A percentile compares a stretch with the other conserved stretches of the same genome.
Conservation (phyloP, 64 coral and sea anemone species). For the Acropora yongei region DNA sequence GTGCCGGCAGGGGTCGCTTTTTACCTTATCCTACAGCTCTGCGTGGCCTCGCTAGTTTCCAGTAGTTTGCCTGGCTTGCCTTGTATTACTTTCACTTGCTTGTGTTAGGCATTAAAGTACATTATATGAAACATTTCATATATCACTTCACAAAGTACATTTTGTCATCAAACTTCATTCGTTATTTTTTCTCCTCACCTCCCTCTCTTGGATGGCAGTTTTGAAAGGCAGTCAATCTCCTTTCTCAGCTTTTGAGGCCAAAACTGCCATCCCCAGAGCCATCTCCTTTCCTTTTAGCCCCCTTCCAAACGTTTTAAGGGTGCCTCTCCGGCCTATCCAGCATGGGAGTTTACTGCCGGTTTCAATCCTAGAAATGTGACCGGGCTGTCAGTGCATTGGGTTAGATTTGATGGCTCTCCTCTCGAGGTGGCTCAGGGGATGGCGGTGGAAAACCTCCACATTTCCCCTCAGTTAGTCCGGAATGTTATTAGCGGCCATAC, state of each 20-base stretch:
- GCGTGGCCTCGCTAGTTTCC: too few species aligned
- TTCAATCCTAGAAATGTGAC: neutral
- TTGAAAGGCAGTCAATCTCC: conserved; percentile 28
- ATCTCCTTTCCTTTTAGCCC: conserved; percentile 12
- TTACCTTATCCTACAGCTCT: too few species aligned
- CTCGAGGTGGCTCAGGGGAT: conserved; percentile 21
- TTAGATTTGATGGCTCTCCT: conserved; percentile 6
- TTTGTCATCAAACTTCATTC: neutral
- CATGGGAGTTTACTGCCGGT: too few species aligned
- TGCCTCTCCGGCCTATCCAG: too few species aligned
- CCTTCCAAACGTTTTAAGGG: neutral
- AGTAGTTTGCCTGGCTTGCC: too few species aligned
- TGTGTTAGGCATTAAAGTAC: too few species aligned
- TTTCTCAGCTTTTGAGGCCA: conserved; percentile 4
- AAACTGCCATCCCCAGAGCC: neutral
- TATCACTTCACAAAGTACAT: too few species aligned
- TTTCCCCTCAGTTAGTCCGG: neutral
- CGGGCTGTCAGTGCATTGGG: neutral
- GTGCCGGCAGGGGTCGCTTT: too few species aligned
- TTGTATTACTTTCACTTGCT: too few species aligned
- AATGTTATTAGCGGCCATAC: neutral
- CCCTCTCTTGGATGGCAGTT: conserved; percentile 11
- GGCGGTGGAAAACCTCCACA: neutral
- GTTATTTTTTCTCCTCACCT: neutral
- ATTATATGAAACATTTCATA: too few species aligned